phyloP scores from a whole-genome alignment of 2,888 invertebrate species.

The Acanthococcus lagerstroemiae region DNA sequence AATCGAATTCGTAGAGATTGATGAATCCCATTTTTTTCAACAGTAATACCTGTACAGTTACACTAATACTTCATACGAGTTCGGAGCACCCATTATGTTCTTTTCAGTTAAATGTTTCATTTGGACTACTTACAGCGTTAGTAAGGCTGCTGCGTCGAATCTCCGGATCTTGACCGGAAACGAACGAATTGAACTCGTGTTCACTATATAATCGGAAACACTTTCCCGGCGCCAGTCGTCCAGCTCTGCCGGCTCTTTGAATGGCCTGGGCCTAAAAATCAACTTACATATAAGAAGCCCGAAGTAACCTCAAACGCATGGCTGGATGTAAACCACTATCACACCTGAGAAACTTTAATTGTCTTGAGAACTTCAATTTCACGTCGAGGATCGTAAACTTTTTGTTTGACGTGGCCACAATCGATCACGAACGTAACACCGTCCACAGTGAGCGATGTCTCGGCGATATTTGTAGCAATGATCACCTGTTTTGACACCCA shows the following conservation, averaged over 20 bases:
- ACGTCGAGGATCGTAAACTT: conserved; percentile 8
- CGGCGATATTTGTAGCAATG: conserved; percentile 19
- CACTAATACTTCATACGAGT: neutral
- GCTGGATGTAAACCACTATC: neutral
- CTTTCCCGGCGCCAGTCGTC: conserved; percentile 20
- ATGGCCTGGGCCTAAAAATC: conserved; percentile 16
- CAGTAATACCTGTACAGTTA: conserved; percentile 5
- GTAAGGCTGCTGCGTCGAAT: conserved; percentile 13
- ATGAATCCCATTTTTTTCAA: conserved; percentile 20
- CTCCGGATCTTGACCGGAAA: neutral
- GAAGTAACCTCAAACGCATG: no score
- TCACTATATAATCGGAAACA: conserved; percentile 8
- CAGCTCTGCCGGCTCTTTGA: conserved; percentile 21
- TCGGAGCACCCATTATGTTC: neutral
- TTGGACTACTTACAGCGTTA: neutral
- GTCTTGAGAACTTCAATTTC: conserved; percentile 4
- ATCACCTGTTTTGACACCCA: neutral
- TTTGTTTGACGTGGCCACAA: conserved; percentile 16
- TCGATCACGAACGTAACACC: conserved; percentile 16
- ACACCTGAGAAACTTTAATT: conserved; percentile 3
- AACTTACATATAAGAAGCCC: no score
- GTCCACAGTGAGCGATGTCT: conserved; percentile 16
- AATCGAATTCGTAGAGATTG: neutral
- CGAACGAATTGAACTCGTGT: neutral
- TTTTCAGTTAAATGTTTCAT: neutral